Base-by-base conservation (phyloP, 2,797 vertebrate species). In the Oreortyx pictus region DNA sequence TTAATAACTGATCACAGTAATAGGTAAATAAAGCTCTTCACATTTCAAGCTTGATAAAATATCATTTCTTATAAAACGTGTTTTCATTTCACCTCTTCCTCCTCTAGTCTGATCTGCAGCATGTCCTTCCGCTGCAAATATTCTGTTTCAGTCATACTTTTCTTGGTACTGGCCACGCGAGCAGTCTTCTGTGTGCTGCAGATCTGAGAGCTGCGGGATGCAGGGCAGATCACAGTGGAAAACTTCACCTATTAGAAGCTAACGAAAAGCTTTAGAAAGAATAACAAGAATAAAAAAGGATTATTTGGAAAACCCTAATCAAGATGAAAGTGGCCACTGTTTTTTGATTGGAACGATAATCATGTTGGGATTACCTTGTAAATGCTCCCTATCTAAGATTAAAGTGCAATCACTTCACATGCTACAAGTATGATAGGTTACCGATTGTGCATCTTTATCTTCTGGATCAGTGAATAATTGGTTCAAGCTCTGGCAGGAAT, bases 401-500 rank as follows among this genome's bases (percentile, higher is more conserved):
- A 49, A 70, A 81, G 41, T 83, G 46, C n/a, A 86, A 76, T 78
- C 4, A 79, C 81, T 89, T 90, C 81, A 54, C 41, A 33, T 47
- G 27, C 10, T 60, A 27, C 2, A 6, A 64, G 37, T 77, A 66
- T 3, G 8, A 71, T 43, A 82, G 50, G 64, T 86, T 91, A 91
- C 82, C 6, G 18, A 64, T 82, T 88, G 61, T 39, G 60, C 44
- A 83, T 49, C 84, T 90, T 93, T 92, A 67, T 62, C 85, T 96
- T 96, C 87, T 79, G 82, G 73, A 95, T 92, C 87, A 91, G 27
- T 88, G 94, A 94, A 89, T 89, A 96, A 93, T 27, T 95, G 92
- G 84, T 94, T 94, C 89, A 93, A 86, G 37, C 23, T 49, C 62
- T 4, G 35, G 70, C 66, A 92, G 70, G 47, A 83, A 65, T 89